These are phyloP conservation scores for Ylistrum balloti DNA, from an alignment of 1,140 invertebrate species.

Conservation along the genomic window DNA sequence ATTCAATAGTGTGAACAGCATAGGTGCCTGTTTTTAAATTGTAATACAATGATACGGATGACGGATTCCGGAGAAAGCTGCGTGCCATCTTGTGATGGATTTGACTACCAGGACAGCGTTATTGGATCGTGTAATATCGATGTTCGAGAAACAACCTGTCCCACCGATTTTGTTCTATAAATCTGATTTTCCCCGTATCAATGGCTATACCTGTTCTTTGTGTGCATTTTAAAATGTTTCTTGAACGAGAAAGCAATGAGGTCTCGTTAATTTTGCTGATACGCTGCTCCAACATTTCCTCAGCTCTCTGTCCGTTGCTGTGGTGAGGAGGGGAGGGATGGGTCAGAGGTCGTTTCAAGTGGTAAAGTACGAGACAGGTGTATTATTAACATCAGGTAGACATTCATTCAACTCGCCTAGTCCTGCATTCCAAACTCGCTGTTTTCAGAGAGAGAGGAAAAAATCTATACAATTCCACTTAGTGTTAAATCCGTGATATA, in stretches of 20 bases:
- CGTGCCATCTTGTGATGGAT: not conserved
- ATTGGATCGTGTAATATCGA: not conserved
- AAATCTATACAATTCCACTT: not conserved
- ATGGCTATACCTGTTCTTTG: constrained; percentile 5
- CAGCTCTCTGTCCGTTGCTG: not conserved
- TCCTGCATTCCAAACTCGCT: not conserved
- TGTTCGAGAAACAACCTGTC: constrained; percentile 4
- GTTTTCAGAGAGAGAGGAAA: not conserved
- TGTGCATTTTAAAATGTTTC: constrained; percentile 15
- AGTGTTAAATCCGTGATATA: not conserved
- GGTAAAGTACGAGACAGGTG: not conserved
- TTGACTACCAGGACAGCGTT: not conserved
- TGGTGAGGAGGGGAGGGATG: not conserved
- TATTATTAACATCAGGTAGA: not conserved
- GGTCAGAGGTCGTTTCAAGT: not conserved
- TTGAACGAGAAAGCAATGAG: constrained; percentile 25
- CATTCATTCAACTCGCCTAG: not conserved
- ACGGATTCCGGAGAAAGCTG: not conserved
- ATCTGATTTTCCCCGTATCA: constrained; percentile 7
- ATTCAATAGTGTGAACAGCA: constrained; percentile 20
- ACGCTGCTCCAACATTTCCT: not conserved
- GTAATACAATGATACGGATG: constrained; percentile 25
- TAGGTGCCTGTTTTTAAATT: not conserved
- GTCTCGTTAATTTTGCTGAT: not conserved
- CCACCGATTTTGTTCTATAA: constrained; percentile 35